These are phyloP conservation scores for Triplophysa siluroides DNA, from an alignment of 2,113 vertebrate genomes.

Conservation along the genomic window DNA sequence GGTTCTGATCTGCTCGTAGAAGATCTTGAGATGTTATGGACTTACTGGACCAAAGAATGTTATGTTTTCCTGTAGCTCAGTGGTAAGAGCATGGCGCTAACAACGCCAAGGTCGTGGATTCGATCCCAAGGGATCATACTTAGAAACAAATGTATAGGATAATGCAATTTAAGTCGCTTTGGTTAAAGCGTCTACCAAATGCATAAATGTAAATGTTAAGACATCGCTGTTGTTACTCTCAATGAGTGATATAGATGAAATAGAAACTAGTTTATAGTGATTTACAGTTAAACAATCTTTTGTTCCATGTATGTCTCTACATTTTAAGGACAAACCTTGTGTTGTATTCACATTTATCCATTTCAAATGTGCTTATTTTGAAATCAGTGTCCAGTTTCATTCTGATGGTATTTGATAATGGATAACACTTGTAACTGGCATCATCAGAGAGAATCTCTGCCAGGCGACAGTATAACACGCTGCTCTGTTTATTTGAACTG, in stretches of 20 bases:
- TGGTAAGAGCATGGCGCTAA: no score
- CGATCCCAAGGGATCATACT: no score
- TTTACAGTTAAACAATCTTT: no score
- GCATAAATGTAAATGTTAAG: no score
- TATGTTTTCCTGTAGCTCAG: no score
- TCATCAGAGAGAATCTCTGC: constrained; percentile 11
- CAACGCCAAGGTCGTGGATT: no score
- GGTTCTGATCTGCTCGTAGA: neutral
- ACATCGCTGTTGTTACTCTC: constrained; percentile 42
- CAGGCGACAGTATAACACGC: neutral
- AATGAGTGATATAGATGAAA: constrained; percentile 23
- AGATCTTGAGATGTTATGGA: neutral
- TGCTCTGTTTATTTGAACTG: constrained; percentile 1
- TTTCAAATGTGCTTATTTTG: neutral
- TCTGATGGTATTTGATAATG: constrained; percentile 15
- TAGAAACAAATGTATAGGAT: no score
- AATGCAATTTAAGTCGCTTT: no score
- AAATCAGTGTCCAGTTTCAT: constrained; percentile 5
- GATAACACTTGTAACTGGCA: constrained; percentile 22
- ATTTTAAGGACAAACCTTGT: no score
- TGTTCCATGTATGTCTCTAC: no score
- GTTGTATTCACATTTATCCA: neutral
- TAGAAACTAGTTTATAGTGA: no score
- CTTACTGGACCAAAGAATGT: constrained; percentile 48
- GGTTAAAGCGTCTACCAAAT: no score